phyloP scores from a whole-genome alignment of 2,113 vertebrate genomes.

The Nothocercus nigrocapillus region DNA sequence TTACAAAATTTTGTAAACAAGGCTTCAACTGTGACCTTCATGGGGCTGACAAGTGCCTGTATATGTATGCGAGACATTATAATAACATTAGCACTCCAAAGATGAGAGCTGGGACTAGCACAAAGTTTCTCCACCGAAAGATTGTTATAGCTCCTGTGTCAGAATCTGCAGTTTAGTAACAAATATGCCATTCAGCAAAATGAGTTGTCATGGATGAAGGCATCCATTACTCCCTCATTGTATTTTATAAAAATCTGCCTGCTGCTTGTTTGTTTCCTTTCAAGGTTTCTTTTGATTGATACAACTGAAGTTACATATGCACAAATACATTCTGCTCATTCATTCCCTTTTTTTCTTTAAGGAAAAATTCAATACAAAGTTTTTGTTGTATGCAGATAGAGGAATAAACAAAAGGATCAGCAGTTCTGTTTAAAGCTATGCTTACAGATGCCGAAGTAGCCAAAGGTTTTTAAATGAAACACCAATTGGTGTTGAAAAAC shows the following conservation, averaged over 20 bases:
- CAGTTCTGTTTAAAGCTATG: not conserved
- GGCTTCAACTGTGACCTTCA: not conserved
- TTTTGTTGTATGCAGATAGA: not conserved
- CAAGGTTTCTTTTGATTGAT: not conserved
- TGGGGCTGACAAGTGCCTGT: not conserved
- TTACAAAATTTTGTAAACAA: not conserved
- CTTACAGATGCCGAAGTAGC: not conserved
- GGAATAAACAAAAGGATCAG: not conserved
- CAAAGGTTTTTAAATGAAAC: not conserved
- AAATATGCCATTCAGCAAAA: not conserved
- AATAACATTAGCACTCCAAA: not conserved
- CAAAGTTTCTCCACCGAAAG: not conserved
- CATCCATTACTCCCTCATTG: not conserved
- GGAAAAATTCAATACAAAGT: not conserved
- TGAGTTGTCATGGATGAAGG: not conserved
- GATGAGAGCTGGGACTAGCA: not conserved
- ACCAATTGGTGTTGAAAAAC: too few relatives aligned
- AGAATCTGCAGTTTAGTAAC: not conserved
- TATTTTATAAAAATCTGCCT: not conserved
- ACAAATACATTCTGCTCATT: not conserved
- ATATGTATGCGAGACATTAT: not conserved
- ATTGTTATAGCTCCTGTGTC: not conserved
- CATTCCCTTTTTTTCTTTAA: not conserved
- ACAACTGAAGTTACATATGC: not conserved
- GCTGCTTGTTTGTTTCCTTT: not conserved